These are phyloP conservation scores for Lepidotrigona ventralis DNA, from an alignment of 1,140 invertebrate genomes.

Conservation along the genomic window DNA sequence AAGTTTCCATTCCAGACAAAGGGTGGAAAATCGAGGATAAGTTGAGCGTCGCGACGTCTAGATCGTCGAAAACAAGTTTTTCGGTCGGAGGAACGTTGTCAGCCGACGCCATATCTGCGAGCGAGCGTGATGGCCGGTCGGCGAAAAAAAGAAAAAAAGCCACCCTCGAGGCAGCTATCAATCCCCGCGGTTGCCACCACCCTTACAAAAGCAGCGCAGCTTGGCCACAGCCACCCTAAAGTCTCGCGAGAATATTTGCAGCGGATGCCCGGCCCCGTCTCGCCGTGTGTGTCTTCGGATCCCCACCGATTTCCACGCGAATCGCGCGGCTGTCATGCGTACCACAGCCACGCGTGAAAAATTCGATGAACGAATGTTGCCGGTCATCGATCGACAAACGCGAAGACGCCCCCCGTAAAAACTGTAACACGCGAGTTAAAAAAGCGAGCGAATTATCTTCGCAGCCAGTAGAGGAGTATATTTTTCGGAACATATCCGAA, in stretches of 20 bases:
- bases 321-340: slow-evolving; percentile 50
- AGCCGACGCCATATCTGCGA: slow-evolving; percentile 76
- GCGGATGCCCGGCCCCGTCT: slow-evolving; percentile 41
- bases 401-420: not conserved
- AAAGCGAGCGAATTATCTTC: not conserved
- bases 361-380: slow-evolving; percentile 5
- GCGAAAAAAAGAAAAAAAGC: slow-evolving; percentile 73
- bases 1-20: not conserved
- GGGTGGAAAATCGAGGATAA: no score
- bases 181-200: slow-evolving; percentile 70
- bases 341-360: slow-evolving; percentile 3
- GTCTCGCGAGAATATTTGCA: slow-evolving; percentile 76
- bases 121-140: slow-evolving; percentile 77
- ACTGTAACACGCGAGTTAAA: not conserved
- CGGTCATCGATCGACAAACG: not conserved
- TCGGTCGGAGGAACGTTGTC: slow-evolving; percentile 37
- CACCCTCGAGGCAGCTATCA: slow-evolving; percentile 75
- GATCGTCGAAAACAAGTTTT: slow-evolving; percentile 15
- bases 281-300: slow-evolving; percentile 42
- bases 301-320: slow-evolving; percentile 68
- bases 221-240: slow-evolving; percentile 69
- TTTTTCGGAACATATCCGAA: not conserved
- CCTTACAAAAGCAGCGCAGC: slow-evolving; percentile 67
- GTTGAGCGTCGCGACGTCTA: no score
- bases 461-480: no score